Percentiles rank a stretch among this genome's conserved stretches.
These are phyloP conservation scores for Sus scrofa DNA, from an alignment of 2,113 vertebrate genomes.

Conservation along the genomic window T2T-Sscrofa CM000830.6:25763001-25763500, in stretches of 20 bases:
- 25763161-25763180: not conserved
- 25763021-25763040: slow-evolving; percentile 7
- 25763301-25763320: not conserved
- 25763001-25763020: not conserved
- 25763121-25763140: not conserved
- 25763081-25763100: not conserved
- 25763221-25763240: not conserved
- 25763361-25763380: not conserved
- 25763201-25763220: not conserved
- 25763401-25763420: not conserved
- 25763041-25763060: not conserved
- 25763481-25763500: not conserved
- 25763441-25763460: not conserved
- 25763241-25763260: not conserved
- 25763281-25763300: not conserved
- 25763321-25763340: not conserved
- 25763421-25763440: not conserved
- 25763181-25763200: slow-evolving; percentile 26
- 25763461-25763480: not conserved
- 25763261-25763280: not conserved
- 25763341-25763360: not conserved
- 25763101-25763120: not conserved
- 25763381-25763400: not conserved
- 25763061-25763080: not conserved
- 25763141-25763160: not conserved